A percentile compares a stretch with the other conserved stretches of the same genome.
Evolutionary conservation across 2,797 vertebrate genomes (phyloP).

Genomic region (Sus cebifrons): DNA sequence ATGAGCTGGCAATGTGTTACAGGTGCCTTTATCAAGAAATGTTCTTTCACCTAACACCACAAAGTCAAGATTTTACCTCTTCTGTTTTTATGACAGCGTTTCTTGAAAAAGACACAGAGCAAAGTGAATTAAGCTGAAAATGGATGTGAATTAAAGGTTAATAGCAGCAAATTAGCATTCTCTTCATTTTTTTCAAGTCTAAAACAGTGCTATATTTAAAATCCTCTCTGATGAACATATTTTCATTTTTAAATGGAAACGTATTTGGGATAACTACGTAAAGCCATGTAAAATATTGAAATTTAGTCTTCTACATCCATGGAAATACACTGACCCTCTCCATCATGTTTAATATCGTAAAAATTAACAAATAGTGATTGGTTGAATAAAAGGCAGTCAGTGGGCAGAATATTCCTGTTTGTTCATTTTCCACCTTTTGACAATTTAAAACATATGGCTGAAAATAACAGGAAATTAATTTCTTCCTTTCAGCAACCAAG

Average conservation of each 20-base stretch:
- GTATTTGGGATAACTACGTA: background rate
- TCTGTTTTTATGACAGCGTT: slow-evolving; percentile 84
- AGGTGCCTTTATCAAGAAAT: slow-evolving; percentile 87
- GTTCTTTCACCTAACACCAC: slow-evolving; percentile 86
- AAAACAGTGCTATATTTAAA: background rate
- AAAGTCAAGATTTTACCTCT: slow-evolving; percentile 89
- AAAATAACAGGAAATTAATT: slow-evolving; percentile 82
- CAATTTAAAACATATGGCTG: slow-evolving; percentile 77
- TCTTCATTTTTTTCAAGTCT: slow-evolving; percentile 41
- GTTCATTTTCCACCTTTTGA: slow-evolving; percentile 49
- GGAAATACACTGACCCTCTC: background rate
- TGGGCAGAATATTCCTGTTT: background rate
- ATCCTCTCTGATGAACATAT: slow-evolving; percentile 4
- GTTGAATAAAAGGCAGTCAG: background rate
- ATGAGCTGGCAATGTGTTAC: slow-evolving; percentile 85
- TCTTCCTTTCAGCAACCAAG: slow-evolving; percentile 74
- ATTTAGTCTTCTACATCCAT: background rate
- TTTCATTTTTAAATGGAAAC: slow-evolving; percentile 25
- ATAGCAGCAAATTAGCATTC: slow-evolving; percentile 68
- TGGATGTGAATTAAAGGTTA: slow-evolving; percentile 80
- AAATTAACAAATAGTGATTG: slow-evolving; percentile 9
- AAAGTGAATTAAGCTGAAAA: slow-evolving; percentile 80
- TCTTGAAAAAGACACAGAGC: slow-evolving; percentile 81
- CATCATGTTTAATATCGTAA: slow-evolving; percentile 31
- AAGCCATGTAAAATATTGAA: background rate